Conservation (phyloP, 2,888 invertebrate species). For the Drosophila picticornis region DNA sequence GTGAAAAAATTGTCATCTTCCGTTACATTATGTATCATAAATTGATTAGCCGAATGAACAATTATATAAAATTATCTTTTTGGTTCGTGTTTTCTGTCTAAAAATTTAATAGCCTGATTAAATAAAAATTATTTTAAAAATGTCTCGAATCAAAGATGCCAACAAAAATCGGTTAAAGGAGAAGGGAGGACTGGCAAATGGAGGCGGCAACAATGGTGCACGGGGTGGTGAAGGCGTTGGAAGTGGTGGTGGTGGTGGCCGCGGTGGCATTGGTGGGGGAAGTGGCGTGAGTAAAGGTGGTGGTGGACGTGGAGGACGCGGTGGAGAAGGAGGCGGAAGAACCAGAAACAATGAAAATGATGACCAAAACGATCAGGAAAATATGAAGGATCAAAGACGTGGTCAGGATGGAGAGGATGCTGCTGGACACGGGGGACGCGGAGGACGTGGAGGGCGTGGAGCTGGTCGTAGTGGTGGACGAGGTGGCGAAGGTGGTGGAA, state of each 20-base stretch:
- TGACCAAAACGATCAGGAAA: conserved; percentile 2
- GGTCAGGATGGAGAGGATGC: conserved; percentile 10
- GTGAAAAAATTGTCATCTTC: neutral
- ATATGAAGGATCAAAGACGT: neutral
- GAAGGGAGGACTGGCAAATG: neutral
- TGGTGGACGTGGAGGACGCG: neutral
- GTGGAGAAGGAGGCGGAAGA: conserved; percentile 6
- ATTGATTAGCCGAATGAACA: neutral
- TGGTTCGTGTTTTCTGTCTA: conserved; percentile 31
- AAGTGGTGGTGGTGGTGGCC: neutral
- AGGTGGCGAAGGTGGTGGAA: conserved; percentile 6
- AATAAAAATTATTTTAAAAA: conserved; percentile 5
- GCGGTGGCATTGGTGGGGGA: conserved; percentile 2
- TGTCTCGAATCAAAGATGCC: neutral
- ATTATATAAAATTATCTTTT: neutral
- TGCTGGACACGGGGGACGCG: conserved; percentile 5
- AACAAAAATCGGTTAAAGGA: conserved; percentile 1
- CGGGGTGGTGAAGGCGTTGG: neutral
- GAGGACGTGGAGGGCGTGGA: conserved; percentile 7
- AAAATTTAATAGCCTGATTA: neutral
- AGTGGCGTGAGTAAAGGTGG: neutral
- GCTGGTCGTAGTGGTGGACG: neutral
- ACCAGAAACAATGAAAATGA: neutral
- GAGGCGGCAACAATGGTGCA: neutral
- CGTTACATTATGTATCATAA: neutral